These are phyloP conservation scores for Drosophila recens DNA, from an alignment of 2,888 invertebrate species.

Conservation along the genomic window DNA sequence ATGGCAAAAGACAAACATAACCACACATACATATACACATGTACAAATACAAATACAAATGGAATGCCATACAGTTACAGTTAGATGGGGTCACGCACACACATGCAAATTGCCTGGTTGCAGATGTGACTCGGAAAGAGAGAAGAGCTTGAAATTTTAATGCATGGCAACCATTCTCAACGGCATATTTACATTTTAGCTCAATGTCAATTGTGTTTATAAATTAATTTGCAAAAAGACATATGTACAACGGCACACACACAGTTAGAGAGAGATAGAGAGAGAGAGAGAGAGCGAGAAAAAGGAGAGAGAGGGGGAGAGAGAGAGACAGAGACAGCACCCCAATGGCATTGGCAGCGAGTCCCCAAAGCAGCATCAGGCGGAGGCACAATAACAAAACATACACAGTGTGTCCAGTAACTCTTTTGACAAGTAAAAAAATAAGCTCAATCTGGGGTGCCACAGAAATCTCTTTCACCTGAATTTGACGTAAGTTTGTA, in stretches of 20 bases:
- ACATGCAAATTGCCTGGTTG: constrained; percentile 62
- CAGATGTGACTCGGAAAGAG: constrained; percentile 68
- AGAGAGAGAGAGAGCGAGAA: too few relatives aligned
- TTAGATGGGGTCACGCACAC: constrained; percentile 66
- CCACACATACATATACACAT: constrained; percentile 13
- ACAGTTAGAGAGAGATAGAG: too few relatives aligned
- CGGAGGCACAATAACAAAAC: constrained; percentile 21
- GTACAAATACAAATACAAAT: constrained; percentile 8
- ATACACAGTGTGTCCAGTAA: background rate
- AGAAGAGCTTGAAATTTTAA: constrained; percentile 75
- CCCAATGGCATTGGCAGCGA: constrained; percentile 60
- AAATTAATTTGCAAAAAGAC: constrained; percentile 80
- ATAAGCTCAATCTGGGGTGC: too few relatives aligned
- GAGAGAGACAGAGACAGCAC: constrained; percentile 8
- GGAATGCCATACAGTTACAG: constrained; percentile 39
- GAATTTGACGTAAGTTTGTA: too few relatives aligned
- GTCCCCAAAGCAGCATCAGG: constrained; percentile 31
- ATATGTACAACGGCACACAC: constrained; percentile 55
- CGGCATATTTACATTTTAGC: constrained; percentile 81
- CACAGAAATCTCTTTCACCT: too few relatives aligned
- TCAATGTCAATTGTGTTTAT: constrained; percentile 82
- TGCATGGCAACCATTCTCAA: constrained; percentile 75
- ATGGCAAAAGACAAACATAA: constrained; percentile 68
- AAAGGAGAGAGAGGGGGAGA: background rate
- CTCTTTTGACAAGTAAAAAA: background rate